Conservation (phyloP, 2,888 invertebrate genomes). For the Keiferia lycopersicella region DNA sequence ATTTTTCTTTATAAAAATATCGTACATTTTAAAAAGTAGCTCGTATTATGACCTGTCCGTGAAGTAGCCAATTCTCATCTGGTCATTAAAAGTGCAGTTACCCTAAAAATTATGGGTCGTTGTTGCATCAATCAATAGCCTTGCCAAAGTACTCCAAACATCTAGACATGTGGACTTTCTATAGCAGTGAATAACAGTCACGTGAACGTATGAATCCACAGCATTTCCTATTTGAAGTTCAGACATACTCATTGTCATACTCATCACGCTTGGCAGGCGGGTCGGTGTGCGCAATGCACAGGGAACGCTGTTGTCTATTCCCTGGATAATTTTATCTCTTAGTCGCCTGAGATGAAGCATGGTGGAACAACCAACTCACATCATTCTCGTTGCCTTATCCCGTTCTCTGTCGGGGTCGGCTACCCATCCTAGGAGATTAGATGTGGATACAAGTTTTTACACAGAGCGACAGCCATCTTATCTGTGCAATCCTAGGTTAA, state of each 20-base stretch:
- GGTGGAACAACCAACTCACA: no score
- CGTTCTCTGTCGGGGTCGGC: no score
- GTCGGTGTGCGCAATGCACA: neutral
- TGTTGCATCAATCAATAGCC: neutral
- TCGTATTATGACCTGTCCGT: no score
- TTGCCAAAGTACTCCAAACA: neutral
- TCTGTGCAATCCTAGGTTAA: no score
- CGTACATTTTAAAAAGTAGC: no score
- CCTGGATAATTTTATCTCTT: neutral
- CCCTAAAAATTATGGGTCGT: neutral
- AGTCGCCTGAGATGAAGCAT: no score
- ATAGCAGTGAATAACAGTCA: neutral
- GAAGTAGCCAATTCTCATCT: neutral
- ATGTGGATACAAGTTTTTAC: no score
- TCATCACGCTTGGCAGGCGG: neutral
- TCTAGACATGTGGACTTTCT: conserved; percentile 3
- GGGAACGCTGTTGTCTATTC: neutral
- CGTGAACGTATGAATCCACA: neutral
- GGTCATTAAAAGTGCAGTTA: neutral
- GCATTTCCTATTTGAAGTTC: neutral
- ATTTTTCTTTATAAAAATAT: no score
- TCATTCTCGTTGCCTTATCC: no score
- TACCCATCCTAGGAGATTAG: no score
- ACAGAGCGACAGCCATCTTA: no score
- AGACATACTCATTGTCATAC: neutral